A percentile compares a stretch with the other conserved stretches of the same genome.
Evolutionary conservation across 2,888 invertebrate genomes (phyloP).

Genomic region (Meandrusa payeni): DNA sequence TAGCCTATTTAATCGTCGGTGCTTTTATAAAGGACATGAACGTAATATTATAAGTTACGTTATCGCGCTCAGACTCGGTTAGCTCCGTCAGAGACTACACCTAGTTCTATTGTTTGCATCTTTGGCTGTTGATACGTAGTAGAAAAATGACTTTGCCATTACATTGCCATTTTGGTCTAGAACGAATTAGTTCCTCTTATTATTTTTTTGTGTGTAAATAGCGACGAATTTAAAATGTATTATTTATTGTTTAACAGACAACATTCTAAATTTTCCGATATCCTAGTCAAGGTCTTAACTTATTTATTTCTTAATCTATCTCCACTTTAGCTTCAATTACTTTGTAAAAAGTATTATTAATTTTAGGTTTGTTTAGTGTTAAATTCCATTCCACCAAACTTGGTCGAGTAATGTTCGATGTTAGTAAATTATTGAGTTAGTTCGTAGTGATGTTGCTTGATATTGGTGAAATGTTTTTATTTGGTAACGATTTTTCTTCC

Average conservation of each 20-base stretch:
- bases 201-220: conserved; percentile 72
- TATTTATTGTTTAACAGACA: conserved; percentile 65
- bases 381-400: conserved; percentile 62
- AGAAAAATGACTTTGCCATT: conserved; percentile 71
- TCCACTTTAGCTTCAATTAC: conserved; percentile 59
- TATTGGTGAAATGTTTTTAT: conserved; percentile 31
- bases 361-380: conserved; percentile 46
- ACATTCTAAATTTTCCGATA: conserved; percentile 70
- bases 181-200: conserved; percentile 75
- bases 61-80: conserved; percentile 38
- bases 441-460: conserved; percentile 32
- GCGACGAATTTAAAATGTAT: conserved; percentile 71
- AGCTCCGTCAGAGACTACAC: conserved; percentile 42
- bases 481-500: conserved; percentile 27
- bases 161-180: conserved; percentile 78
- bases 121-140: conserved; percentile 63
- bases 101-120: conserved; percentile 48
- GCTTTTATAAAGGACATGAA: conserved; percentile 34
- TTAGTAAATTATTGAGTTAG: conserved; percentile 62
- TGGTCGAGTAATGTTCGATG: conserved; percentile 40
- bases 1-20: conserved; percentile 35
- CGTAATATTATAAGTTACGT: conserved; percentile 26
- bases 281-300: conserved; percentile 76
- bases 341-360: conserved; percentile 48
- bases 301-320: conserved; percentile 65